Evolutionary conservation across 2,113 vertebrate genomes (phyloP), one percentile per base, ranked within the genome.

Genomic region (Mobula hypostoma): DNA sequence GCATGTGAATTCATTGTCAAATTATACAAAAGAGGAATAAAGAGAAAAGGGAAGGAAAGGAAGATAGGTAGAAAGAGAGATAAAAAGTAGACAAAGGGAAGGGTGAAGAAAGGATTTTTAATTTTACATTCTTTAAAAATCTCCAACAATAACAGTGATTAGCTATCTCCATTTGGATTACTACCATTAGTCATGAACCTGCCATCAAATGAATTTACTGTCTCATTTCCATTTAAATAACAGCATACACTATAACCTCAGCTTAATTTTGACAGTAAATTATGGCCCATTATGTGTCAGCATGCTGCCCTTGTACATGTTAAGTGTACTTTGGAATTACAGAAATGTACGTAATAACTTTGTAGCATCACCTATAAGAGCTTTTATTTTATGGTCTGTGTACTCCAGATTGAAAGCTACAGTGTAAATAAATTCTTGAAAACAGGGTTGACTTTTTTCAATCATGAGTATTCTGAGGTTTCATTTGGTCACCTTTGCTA

Each of bases 361-460:
- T 93, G 48, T 56, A 32, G n/a, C 6, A 68, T 32, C 61, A 91
- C 27, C 27, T 74, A 70, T 12, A 93, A 66, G 36, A 93, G 56
- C 36, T 56, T 93, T 48, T 93, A 93, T 76, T 93, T 93, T 74
- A 93, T 93, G 91, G 48, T 56, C 21, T 74, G 74, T 93, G 91
- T 93, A 74, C 91, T 93, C 19, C 68, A 56, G 68, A 56, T 93
- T 70, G 74, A 93, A 93, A 93, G 68, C 66, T 93, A 76, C 19
- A 93, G 91, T 93, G 91, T 93, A 93, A 93, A 93, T 93, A 93
- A 93, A 93, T 19, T 76, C 68, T 93, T 76, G 9, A 27, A 93
- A 74, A 36, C 70, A 40, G 70, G 36, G 9, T 74, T 93, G 70
- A 74, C 74, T 74, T 72, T 66, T 72, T 56, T 14, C 14, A 93